Percentiles rank a stretch among this genome's conserved stretches.
phyloP scores from a whole-genome alignment of 2,797 vertebrate species.

The Dendrocincla fuliginosa region DNA sequence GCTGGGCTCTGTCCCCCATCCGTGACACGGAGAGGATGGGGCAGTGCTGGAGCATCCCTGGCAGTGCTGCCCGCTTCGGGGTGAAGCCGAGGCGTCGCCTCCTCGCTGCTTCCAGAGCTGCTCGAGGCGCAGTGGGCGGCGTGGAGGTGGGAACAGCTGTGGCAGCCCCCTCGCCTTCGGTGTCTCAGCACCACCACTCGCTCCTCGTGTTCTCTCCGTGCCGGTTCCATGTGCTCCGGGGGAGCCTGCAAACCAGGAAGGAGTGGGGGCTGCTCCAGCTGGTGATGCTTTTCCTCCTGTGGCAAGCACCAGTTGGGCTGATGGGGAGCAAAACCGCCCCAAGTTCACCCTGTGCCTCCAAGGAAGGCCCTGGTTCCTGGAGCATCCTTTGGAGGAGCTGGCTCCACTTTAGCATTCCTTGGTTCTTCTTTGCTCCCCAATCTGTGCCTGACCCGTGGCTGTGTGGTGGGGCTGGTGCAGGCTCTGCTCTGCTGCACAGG shows the following conservation, averaged over 20 bases:
- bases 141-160: neutral
- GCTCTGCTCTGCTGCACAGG: fast-evolving
- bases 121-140: neutral
- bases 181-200: neutral
- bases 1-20: fast-evolving
- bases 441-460: fast-evolving
- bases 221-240: neutral
- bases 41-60: neutral
- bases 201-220: neutral
- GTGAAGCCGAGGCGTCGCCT: neutral
- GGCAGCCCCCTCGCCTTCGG: neutral
- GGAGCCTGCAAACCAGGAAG: neutral
- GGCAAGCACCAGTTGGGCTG: fast-evolving
- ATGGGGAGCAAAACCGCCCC: neutral
- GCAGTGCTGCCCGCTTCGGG: neutral
- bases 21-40: neutral
- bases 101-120: neutral
- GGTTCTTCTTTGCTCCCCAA: neutral
- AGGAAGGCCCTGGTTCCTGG: fast-evolving
- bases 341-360: neutral
- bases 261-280: neutral
- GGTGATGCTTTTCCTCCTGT: neutral
- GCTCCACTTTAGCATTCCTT: fast-evolving
- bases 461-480: neutral
- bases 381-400: neutral